Conservation (phyloP, 2,888 invertebrate species). For the Volucella inanis region DNA sequence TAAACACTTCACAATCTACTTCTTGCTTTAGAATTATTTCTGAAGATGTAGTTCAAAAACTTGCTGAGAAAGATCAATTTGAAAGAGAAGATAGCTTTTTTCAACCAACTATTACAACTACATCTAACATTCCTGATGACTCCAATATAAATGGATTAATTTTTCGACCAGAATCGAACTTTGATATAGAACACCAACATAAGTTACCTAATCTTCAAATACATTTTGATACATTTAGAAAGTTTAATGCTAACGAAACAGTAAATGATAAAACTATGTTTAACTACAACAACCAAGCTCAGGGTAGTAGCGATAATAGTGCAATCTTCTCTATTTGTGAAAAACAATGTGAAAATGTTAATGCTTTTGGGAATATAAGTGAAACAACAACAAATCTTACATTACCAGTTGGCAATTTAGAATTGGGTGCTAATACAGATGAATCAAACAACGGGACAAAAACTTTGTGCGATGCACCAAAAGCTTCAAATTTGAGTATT, state of each 20-base stretch:
- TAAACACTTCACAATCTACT: conserved; percentile 5
- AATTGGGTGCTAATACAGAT: conserved; percentile 23
- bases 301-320: conserved; percentile 22
- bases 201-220: conserved; percentile 28
- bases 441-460: conserved; percentile 29
- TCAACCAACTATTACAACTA: conserved; percentile 57
- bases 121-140: conserved; percentile 38
- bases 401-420: conserved; percentile 38
- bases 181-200: conserved; percentile 24
- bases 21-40: conserved; percentile 27
- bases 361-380: conserved; percentile 30
- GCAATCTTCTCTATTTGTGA: conserved; percentile 30
- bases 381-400: conserved; percentile 41
- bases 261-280: conserved; percentile 35
- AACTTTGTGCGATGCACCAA: conserved; percentile 3
- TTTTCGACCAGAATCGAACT: conserved; percentile 40
- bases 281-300: conserved; percentile 35
- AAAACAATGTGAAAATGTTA: conserved; percentile 15
- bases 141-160: conserved; percentile 42
- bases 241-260: conserved; percentile 20
- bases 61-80: conserved; percentile 26
- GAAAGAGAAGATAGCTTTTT: conserved; percentile 32
- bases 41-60: conserved; percentile 26
- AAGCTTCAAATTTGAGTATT: conserved; percentile 75
- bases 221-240: conserved; percentile 51